A percentile compares a stretch with the other conserved stretches of the same genome.
Evolutionary conservation across 2,113 vertebrate species (phyloP).

Genomic region (Anser cygnoides): DNA sequence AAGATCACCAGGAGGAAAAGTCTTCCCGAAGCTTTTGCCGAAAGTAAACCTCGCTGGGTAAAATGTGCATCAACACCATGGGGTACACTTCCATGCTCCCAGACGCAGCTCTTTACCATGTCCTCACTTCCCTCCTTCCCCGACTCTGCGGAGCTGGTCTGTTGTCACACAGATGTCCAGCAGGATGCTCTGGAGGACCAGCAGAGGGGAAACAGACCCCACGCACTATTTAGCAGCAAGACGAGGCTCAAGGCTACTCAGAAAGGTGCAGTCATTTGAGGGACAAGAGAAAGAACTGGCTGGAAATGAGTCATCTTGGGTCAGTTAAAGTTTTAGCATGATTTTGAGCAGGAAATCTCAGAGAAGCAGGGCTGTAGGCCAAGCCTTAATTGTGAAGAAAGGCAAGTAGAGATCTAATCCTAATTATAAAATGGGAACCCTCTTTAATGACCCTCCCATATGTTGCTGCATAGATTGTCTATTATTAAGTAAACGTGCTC

Average conservation of each 20-base stretch:
- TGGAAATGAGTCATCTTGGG: not conserved
- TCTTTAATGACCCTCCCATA: conserved; percentile 13
- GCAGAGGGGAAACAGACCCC: fast-evolving
- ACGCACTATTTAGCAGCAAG: not conserved
- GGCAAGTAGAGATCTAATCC: not conserved
- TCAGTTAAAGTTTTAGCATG: not conserved
- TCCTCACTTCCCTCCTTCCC: not conserved
- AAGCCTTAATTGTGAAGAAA: not conserved
- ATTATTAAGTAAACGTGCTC: not conserved
- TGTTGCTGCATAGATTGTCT: not conserved
- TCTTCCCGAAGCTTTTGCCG: fast-evolving
- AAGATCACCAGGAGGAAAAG: not conserved
- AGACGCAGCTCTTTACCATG: fast-evolving
- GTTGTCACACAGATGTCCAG: fast-evolving
- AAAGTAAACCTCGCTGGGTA: not conserved
- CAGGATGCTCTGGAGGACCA: not conserved
- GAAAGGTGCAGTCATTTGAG: not conserved
- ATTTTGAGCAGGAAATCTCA: not conserved
- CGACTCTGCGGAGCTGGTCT: not conserved
- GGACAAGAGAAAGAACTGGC: not conserved
- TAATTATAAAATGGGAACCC: not conserved
- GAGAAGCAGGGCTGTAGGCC: not conserved
- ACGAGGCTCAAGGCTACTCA: not conserved
- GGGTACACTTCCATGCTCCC: not conserved
- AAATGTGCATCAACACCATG: fast-evolving